Percentiles rank a stretch among this genome's conserved stretches.
Conservation (phyloP, 2,797 vertebrate genomes). For the Alauda arvensis region DNA sequence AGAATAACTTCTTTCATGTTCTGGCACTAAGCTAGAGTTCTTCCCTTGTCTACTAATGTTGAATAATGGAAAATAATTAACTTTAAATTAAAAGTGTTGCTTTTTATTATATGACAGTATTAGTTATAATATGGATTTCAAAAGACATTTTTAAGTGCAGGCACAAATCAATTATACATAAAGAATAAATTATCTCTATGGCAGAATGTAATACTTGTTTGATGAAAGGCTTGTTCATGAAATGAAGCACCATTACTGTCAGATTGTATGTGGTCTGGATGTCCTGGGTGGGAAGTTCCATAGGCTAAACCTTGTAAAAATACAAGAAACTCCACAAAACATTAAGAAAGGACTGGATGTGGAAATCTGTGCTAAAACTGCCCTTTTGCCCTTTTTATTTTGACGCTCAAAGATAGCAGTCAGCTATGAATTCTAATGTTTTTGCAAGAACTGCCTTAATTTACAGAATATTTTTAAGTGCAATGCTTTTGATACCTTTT, state of each 20-base stretch:
- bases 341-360: rapidly evolving
- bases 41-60: constrained; percentile 57
- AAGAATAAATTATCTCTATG: constrained; percentile 57
- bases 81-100: constrained; percentile 63
- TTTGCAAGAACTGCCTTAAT: background rate
- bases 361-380: background rate
- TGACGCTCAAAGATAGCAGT: background rate
- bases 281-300: background rate
- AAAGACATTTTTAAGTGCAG: constrained; percentile 62
- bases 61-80: constrained; percentile 72
- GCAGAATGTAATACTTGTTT: constrained; percentile 32
- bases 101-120: constrained; percentile 62
- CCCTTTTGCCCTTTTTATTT: rapidly evolving
- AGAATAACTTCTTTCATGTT: constrained; percentile 57
- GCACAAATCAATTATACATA: constrained; percentile 66
- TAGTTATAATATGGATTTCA: constrained; percentile 66
- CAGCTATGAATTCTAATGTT: background rate
- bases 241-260: background rate
- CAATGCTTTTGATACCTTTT: background rate
- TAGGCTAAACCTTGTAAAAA: background rate
- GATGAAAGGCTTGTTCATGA: constrained; percentile 17
- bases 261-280: background rate
- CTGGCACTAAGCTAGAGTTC: constrained; percentile 42
- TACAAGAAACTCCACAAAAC: rapidly evolving
- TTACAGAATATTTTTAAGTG: background rate